phyloP scores from a whole-genome alignment of 1,140 invertebrate species.

The Theocolax elegans region DNA sequence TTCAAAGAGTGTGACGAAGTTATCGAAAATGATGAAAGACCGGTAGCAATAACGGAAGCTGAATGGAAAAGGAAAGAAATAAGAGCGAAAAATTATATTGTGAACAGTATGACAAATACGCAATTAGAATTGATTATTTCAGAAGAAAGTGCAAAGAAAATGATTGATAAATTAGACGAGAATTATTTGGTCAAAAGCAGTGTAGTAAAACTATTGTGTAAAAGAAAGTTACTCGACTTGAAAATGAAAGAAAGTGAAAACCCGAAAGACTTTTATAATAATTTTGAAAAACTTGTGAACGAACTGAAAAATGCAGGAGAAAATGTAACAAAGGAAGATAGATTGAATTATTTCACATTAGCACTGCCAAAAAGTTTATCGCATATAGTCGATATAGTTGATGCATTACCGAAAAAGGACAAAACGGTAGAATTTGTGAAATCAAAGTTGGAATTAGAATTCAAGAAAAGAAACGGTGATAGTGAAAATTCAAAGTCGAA shows the following conservation, averaged over 20 bases:
- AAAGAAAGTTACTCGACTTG: constrained; percentile 46
- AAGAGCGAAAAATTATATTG: constrained; percentile 51
- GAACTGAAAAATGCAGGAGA: constrained; percentile 49
- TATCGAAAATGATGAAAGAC: constrained; percentile 30
- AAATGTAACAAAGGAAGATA: constrained; percentile 48
- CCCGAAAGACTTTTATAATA: constrained; percentile 46
- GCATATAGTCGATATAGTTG: constrained; percentile 40
- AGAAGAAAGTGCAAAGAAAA: constrained; percentile 43
- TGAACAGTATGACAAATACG: constrained; percentile 48
- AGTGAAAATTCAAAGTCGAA: constrained; percentile 11
- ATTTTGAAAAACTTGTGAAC: constrained; percentile 52
- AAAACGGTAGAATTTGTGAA: constrained; percentile 42
- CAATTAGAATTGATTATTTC: constrained; percentile 50
- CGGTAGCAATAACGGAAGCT: constrained; percentile 20
- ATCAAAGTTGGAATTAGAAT: constrained; percentile 41
- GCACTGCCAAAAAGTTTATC: too few relatives aligned
- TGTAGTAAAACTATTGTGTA: constrained; percentile 47
- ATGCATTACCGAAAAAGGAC: constrained; percentile 35
- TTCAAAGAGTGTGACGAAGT: constrained; percentile 40
- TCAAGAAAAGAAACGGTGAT: constrained; percentile 33
- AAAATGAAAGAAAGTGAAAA: constrained; percentile 47
- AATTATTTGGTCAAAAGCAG: constrained; percentile 49
- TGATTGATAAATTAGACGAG: constrained; percentile 50
- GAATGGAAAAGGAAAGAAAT: constrained; percentile 46
- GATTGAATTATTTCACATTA: too few relatives aligned